A percentile compares a stretch with the other conserved stretches of the same genome.
phyloP scores from a whole-genome alignment of 2,113 vertebrate species.

The Nymphicus hollandicus region DNA sequence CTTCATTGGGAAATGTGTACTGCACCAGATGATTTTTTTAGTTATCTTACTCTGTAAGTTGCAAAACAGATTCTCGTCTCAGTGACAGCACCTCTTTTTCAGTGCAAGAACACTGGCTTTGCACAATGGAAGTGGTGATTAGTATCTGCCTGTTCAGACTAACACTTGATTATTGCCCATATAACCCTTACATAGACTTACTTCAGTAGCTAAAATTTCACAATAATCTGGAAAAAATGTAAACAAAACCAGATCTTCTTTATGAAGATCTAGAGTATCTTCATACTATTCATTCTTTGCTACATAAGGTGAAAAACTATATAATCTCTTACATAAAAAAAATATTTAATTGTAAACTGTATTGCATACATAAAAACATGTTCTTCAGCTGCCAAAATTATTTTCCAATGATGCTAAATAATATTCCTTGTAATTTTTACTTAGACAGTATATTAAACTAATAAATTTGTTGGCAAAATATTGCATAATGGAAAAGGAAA shows the following conservation, averaged over 20 bases:
- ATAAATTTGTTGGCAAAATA: slow-evolving; percentile 52
- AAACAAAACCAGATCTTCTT: background rate
- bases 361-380: background rate
- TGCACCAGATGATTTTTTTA: background rate
- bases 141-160: background rate
- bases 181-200: background rate
- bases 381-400: slow-evolving; percentile 12
- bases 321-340: background rate
- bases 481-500: slow-evolving; percentile 34
- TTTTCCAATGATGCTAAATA: slow-evolving; percentile 43
- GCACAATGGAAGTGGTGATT: background rate
- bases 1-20: background rate
- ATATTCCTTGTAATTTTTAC: slow-evolving; percentile 22
- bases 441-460: slow-evolving; percentile 48
- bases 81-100: background rate
- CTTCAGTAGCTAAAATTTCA: background rate
- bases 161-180: background rate
- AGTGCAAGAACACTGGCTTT: background rate
- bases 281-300: background rate
- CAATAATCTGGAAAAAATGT: background rate
- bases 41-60: background rate
- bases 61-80: background rate
- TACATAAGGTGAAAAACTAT: background rate
- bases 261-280: background rate
- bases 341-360: background rate